Evolutionary conservation across 92 coral and sea anemone species (phyloP), one percentile per base, ranked within the genome.

Genomic region (Zoanthus sansibaricus): DNA sequence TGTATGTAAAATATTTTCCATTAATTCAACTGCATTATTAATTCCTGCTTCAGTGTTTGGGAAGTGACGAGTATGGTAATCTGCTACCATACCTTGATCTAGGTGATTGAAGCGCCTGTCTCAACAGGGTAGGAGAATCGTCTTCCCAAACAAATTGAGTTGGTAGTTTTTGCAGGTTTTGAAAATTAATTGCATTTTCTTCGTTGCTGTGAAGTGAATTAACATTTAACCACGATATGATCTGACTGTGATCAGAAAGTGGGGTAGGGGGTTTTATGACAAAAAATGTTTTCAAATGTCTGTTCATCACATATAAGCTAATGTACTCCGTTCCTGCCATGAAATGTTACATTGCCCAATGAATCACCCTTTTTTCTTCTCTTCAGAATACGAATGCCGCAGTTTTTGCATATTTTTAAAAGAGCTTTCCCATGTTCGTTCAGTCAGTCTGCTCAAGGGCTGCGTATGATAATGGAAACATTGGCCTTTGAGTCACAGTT

Each of bases 361-460:
- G 79, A 83, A 42, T 83, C 87, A 15, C 87, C 79, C 37, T 62
- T 82, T 30, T 70, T 82, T 82, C 75, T 10, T 31, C 76, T 59
- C 20, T 82, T 82, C 0, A 83, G 45, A 30, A 83, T 83, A 47
- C 87, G 59, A 20, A 83, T 2, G 42, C 1, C 3, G 42, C 4
- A 37, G 42, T 4, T 37, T 37, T 37, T 37, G 42, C 4, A 2
- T 6, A 71, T 33, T 15, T 70, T 62, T 17, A 82, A 15, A 12
- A 82, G 75, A 18, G 71, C 59, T 62, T 64, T 82, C 9, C 86
- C 86, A 62, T 71, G 87, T 15, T 46, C 71, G 64, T 71, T 83
- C 14, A 83, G 17, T 2, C 25, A 25, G 25, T 0, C 25, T 25
- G 25, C 25, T 0, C 25, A 25, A 25, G 25, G 25, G 25, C 25